Conservation (phyloP, 1,140 invertebrate genomes). For the Papilio glaucus region DNA sequence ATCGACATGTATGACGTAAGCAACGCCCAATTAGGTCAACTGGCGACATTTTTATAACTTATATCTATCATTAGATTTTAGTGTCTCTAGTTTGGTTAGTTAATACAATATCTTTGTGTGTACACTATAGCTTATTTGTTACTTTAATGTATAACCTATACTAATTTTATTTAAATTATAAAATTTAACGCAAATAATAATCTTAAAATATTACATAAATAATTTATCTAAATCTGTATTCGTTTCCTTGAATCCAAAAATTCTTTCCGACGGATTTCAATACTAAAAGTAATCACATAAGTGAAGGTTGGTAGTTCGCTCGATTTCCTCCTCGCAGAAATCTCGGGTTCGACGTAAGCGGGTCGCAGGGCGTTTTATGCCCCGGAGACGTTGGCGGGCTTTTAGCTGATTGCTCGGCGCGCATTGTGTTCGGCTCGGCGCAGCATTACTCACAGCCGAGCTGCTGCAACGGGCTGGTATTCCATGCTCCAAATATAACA, state of each 20-base stretch:
- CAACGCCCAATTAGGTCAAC: no score
- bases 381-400: constrained; percentile 27
- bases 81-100: no score
- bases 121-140: no score
- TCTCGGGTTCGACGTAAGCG: not conserved
- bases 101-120: no score
- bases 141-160: no score
- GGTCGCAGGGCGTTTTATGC: not conserved
- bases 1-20: no score
- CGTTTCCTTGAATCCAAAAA: not conserved
- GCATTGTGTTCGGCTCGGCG: constrained; percentile 19
- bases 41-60: no score
- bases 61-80: no score
- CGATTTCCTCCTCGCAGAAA: not conserved
- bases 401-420: constrained; percentile 26
- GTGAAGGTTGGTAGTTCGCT: constrained; percentile 12
- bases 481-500: constrained; percentile 13
- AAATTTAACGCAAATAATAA: no score
- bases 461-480: not conserved
- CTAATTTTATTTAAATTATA: no score
- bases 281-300: constrained; percentile 25
- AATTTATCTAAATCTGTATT: not conserved
- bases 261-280: not conserved
- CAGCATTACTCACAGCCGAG: constrained; percentile 24
- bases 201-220: no score